Evolutionary conservation across 2,113 vertebrate genomes (phyloP).

Genomic region (Upupa epops): DNA sequence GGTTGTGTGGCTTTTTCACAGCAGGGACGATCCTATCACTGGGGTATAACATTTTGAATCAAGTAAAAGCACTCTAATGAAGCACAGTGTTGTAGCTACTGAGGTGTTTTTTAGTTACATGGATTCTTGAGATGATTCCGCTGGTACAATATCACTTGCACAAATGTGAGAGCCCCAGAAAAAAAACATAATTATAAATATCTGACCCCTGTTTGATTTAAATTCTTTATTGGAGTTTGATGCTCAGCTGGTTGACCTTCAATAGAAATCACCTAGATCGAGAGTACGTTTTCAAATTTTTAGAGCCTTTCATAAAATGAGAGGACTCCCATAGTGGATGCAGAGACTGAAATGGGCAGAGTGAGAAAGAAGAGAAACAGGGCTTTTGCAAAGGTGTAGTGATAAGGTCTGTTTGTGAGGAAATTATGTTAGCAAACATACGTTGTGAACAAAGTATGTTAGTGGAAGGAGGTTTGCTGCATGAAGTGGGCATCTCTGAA

Average conservation of each 20-base stretch:
- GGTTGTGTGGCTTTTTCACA: too few species aligned
- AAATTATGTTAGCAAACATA: rapidly evolving
- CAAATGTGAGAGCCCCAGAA: not conserved
- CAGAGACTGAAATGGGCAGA: not conserved
- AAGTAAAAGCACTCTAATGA: not conserved
- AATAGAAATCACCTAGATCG: not conserved
- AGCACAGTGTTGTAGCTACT: not conserved
- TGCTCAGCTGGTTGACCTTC: not conserved
- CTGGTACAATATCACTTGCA: not conserved
- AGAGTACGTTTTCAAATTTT: not conserved
- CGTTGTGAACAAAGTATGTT: rapidly evolving
- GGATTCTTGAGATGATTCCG: not conserved
- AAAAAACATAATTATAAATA: not conserved
- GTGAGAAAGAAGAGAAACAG: not conserved
- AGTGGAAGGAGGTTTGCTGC: not conserved
- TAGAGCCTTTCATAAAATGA: not conserved
- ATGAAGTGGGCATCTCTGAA: not conserved
- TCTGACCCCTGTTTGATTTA: not conserved
- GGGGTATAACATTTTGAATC: not conserved
- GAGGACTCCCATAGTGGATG: not conserved
- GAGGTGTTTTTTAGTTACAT: not conserved
- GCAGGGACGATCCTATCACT: not conserved
- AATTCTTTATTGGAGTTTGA: not conserved
- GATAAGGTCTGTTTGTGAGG: not conserved
- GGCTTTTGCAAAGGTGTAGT: rapidly evolving